phyloP scores from a whole-genome alignment of 2,113 vertebrate genomes.

The Nothocercus julius region DNA sequence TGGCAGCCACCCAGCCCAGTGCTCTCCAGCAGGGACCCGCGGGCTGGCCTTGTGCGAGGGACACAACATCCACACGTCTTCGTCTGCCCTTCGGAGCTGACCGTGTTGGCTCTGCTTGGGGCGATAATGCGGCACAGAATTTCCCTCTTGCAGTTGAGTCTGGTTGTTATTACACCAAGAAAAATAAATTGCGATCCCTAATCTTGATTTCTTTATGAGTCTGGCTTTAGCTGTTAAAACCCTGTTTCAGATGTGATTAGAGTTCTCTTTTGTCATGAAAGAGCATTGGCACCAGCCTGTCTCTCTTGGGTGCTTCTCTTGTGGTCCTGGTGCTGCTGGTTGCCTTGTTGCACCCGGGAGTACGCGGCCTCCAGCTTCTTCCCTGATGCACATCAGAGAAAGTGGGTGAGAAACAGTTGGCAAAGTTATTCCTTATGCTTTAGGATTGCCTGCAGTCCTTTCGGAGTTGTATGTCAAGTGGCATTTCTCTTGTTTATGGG shows the following conservation, averaged over 20 bases:
- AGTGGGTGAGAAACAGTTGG: background rate
- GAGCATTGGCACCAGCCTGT: background rate
- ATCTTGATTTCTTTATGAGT: constrained; percentile 18
- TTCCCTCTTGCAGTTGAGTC: background rate
- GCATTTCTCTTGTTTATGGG: fast-evolving
- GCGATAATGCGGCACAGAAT: background rate
- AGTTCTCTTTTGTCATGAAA: background rate
- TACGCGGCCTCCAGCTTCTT: background rate
- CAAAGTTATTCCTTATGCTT: background rate
- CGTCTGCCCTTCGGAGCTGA: background rate
- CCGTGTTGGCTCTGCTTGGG: background rate
- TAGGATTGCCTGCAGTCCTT: background rate
- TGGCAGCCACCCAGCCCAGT: fast-evolving
- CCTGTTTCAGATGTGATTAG: background rate
- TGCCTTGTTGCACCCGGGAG: fast-evolving
- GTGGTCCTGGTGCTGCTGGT: background rate
- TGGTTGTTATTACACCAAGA: constrained; percentile 16
- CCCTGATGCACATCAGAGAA: background rate
- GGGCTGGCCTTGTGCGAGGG: background rate
- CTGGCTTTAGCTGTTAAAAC: background rate
- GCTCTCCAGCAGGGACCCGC: background rate
- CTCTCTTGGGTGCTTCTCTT: background rate
- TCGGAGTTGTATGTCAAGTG: fast-evolving
- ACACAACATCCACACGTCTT: background rate
- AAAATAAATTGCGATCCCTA: background rate